These are phyloP conservation scores for Muntiacus muntjak DNA, from an alignment of 2,113 vertebrate species.

Conservation along the genomic window DNA sequence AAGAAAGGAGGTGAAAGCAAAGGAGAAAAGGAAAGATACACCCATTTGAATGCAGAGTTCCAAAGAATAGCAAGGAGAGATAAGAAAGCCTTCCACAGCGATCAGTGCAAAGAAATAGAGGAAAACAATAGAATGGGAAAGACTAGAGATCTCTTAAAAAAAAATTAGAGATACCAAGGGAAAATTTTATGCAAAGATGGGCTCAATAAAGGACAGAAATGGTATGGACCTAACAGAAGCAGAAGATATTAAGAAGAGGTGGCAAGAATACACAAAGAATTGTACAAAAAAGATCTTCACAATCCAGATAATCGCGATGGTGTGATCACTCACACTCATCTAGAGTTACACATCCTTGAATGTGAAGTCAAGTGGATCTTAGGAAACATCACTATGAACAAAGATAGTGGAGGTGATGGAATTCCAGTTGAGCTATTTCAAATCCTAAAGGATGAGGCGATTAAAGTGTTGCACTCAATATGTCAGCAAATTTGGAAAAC, in stretches of 20 bases:
- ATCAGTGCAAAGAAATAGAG: neutral
- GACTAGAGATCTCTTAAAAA: neutral
- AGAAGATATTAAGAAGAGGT: neutral
- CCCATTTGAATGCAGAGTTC: neutral
- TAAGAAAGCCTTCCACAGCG: neutral
- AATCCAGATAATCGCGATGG: neutral
- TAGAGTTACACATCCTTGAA: neutral
- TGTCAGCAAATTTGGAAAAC: neutral
- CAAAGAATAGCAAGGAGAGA: neutral
- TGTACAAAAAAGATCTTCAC: neutral
- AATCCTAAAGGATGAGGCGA: neutral
- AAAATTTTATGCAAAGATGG: neutral
- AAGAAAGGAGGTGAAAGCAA: neutral
- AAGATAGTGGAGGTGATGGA: neutral
- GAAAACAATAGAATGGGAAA: neutral
- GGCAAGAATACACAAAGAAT: neutral
- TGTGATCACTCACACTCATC: neutral
- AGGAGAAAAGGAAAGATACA: neutral
- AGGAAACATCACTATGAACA: neutral
- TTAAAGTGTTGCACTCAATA: neutral
- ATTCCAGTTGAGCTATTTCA: neutral
- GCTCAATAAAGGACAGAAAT: neutral
- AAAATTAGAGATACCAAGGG: neutral
- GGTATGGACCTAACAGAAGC: neutral
- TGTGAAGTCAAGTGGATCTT: neutral